These are phyloP conservation scores for Drosophila siamana DNA, from an alignment of 2,888 invertebrate species.

Conservation along the genomic window DNA sequence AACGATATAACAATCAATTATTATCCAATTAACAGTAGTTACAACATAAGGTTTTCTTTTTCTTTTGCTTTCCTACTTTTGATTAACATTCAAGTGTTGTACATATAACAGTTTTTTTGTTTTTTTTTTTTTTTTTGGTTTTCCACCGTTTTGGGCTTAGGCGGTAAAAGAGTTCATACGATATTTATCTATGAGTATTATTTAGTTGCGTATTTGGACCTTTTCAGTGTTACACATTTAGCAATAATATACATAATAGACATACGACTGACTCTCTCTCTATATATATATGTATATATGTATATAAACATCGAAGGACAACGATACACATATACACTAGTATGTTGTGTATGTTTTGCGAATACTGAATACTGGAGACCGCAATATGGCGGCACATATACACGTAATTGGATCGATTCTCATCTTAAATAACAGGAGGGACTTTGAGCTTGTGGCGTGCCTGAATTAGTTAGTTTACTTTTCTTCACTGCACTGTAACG, in stretches of 20 bases:
- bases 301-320: conserved; percentile 66
- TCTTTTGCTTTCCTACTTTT: neutral
- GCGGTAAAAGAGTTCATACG: conserved; percentile 5
- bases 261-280: conserved; percentile 43
- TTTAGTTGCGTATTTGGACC: conserved; percentile 75
- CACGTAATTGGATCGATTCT: conserved; percentile 19
- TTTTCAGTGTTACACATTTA: conserved; percentile 71
- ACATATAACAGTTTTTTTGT: conserved; percentile 42
- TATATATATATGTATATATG: neutral
- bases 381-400: conserved; percentile 62
- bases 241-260: conserved; percentile 66
- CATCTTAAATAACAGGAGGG: conserved; percentile 52
- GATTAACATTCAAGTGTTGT: conserved; percentile 32
- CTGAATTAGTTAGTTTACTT: too few species aligned
- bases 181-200: conserved; percentile 41
- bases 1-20: conserved; percentile 32
- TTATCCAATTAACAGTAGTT: conserved; percentile 22
- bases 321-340: conserved; percentile 27
- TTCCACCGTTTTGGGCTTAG: conserved; percentile 9
- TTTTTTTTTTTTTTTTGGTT: too few species aligned
- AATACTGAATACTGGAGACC: conserved; percentile 44
- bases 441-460: conserved; percentile 18
- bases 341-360: conserved; percentile 21
- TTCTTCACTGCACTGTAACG: conserved; percentile 13
- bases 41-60: conserved; percentile 13